Evolutionary conservation across 2,113 vertebrate genomes (phyloP).

Genomic region (Lophura nycthemera): DNA sequence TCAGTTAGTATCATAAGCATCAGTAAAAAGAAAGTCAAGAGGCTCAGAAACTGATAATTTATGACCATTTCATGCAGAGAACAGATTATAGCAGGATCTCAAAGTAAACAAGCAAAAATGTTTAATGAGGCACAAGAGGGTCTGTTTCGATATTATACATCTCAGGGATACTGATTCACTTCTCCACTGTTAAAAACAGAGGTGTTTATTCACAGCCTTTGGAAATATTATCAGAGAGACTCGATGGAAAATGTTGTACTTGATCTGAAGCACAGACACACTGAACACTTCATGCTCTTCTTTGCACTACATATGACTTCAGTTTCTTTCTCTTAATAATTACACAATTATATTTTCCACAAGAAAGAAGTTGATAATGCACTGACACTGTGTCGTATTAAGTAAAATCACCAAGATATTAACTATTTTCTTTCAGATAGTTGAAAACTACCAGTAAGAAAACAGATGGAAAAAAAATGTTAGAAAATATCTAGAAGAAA

Average conservation of each 20-base stretch:
- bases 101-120: neutral
- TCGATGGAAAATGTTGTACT: neutral
- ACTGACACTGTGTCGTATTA: neutral
- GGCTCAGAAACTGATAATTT: neutral
- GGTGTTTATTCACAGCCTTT: neutral
- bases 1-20: neutral
- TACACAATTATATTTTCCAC: neutral
- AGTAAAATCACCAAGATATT: neutral
- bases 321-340: neutral
- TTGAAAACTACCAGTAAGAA: neutral
- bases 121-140: neutral
- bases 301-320: neutral
- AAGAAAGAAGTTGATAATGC: neutral
- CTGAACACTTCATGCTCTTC: neutral
- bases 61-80: neutral
- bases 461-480: fast-evolving
- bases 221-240: neutral
- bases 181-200: neutral
- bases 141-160: neutral
- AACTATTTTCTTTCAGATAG: neutral
- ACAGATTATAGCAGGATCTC: neutral
- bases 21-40: neutral
- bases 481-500: neutral
- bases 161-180: neutral
- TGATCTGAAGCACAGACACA: neutral